Base-by-base conservation (phyloP, 2,888 invertebrate genomes). In the Spatulosminthurus flaviceps region DNA sequence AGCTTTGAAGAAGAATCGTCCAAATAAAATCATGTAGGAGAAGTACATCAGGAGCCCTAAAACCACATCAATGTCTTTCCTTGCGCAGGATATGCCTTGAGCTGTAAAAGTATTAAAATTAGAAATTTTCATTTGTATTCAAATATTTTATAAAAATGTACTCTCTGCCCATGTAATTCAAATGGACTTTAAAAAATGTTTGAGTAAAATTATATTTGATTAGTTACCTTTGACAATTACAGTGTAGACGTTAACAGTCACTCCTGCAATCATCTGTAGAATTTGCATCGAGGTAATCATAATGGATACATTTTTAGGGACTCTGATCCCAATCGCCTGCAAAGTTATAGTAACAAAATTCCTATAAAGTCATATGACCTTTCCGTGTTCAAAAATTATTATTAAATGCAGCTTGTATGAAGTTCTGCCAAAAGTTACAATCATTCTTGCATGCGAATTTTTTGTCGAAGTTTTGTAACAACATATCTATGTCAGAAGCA, bases 181-280 rank as follows among this genome's bases (percentile, higher is more conserved):
- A n/a, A n/a, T n/a, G n/a, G n/a, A n/a, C n/a, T n/a, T n/a, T n/a
- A n/a, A n/a, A n/a, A n/a, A n/a, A n/a, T n/a, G n/a, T n/a, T n/a
- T n/a, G n/a, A n/a, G n/a, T n/a, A n/a, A n/a, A n/a, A 34, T 34
- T 34, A 34, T 34, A 4, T 7, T 34, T 34, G 21, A 43, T 60
- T 21, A 5, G n/a, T 60, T 60, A 60, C 60, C 21, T 5, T 5
- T 5, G 60, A 19, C 21, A 60, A 60, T 5, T 60, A 60, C 2
- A 19, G 81, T 77, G 76, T 81, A 79, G 11, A 81, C 70, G 64
- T 83, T 84, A 60, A 84, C 77, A 9, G 80, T 79, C n/a, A 84
- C 64, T 24, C 84, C 84, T 43, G 82, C 77, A 11, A 83, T 77
- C 84, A 84, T 84, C 61, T 84, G 84, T 34, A 77, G 71, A 9